A percentile compares a stretch with the other conserved stretches of the same genome.
Conservation (phyloP, 2,888 invertebrate genomes). For the Smittia sp. region DNA sequence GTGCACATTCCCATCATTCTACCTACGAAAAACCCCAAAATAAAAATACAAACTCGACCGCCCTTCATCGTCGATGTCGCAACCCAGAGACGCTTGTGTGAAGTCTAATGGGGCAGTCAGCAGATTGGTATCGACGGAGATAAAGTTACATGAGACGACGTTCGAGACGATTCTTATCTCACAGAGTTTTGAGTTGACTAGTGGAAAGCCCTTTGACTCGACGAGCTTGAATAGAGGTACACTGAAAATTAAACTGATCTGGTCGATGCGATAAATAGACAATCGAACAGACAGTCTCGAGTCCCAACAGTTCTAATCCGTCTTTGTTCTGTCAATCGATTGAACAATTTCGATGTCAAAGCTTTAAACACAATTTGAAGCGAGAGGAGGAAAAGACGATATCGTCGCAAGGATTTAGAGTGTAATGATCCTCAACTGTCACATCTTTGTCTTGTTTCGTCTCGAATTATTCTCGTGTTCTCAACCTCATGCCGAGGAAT, state of each 20-base stretch:
- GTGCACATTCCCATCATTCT: neutral
- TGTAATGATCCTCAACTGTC: conserved; percentile 17
- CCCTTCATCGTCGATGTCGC: neutral
- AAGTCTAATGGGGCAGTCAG: conserved; percentile 1
- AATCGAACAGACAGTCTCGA: no score
- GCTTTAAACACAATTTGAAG: neutral
- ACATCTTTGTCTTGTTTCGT: neutral
- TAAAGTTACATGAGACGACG: neutral
- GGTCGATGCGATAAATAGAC: no score
- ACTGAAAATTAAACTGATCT: no score
- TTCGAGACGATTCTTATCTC: neutral
- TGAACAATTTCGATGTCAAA: conserved; percentile 33
- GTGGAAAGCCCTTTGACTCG: no score
- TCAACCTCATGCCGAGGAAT: conserved; percentile 1
- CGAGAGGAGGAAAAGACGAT: neutral
- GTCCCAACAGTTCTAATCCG: neutral
- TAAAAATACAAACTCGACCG: neutral
- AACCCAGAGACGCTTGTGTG: neutral
- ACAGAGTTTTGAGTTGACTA: no score
- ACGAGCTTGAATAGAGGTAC: no score
- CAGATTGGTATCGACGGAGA: neutral
- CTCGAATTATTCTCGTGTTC: neutral
- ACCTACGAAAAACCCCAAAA: neutral
- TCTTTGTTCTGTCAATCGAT: conserved; percentile 35
- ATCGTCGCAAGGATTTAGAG: neutral